Conservation (phyloP, 30 jellyfish, hydroid and myxozoan species). For the Turritopsis rubra region DNA sequence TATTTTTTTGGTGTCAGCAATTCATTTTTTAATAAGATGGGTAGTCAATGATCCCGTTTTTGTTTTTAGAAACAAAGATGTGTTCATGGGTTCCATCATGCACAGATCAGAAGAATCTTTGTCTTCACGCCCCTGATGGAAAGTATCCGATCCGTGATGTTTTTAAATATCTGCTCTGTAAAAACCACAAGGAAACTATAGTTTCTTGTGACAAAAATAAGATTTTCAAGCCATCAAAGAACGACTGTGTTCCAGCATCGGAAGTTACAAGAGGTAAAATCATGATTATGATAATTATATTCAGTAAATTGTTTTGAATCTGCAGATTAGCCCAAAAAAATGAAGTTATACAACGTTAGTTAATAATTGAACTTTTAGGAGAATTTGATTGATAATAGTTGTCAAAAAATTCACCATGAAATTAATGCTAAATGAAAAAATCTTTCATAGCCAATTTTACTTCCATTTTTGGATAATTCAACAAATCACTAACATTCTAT, state of each 20-base stretch:
- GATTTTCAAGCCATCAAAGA: neutral
- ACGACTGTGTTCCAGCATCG: neutral
- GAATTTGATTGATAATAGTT: too few relatives aligned
- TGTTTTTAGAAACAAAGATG: neutral
- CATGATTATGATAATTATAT: neutral
- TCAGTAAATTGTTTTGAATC: too few relatives aligned
- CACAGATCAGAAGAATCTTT: neutral
- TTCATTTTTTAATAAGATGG: neutral
- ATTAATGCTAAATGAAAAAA: too few relatives aligned
- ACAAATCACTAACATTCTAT: too few relatives aligned
- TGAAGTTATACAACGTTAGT: too few relatives aligned
- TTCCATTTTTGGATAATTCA: too few relatives aligned
- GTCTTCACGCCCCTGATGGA: constrained; percentile 10
- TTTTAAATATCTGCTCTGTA: constrained; percentile 1
- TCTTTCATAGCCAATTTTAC: too few relatives aligned
- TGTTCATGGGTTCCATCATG: neutral
- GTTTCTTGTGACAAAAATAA: neutral
- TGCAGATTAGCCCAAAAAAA: too few relatives aligned
- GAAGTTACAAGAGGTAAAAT: neutral
- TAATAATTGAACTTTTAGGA: too few relatives aligned
- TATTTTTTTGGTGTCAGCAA: neutral
- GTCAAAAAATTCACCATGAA: too few relatives aligned
- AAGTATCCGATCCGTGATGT: constrained; percentile 24
- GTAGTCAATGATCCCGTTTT: too few relatives aligned
- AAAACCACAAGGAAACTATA: neutral